These are phyloP conservation scores for Silurus lanzhouensis DNA, from an alignment of 2,797 vertebrate species.

Conservation along the genomic window DNA sequence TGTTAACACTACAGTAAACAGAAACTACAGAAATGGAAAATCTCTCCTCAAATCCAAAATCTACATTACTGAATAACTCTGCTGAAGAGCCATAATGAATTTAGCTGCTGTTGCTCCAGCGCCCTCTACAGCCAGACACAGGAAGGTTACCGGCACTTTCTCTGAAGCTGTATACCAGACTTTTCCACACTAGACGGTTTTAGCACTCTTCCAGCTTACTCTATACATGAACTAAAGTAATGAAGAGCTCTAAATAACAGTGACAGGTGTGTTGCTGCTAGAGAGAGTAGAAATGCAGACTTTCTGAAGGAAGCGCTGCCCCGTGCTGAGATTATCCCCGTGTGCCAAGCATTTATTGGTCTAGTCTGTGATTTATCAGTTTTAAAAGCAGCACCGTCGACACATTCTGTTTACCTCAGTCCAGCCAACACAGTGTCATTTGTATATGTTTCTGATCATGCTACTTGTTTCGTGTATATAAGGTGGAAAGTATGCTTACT, in stretches of 20 bases:
- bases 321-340: neutral
- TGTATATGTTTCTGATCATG: constrained; percentile 37
- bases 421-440: constrained; percentile 31
- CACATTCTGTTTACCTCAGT: constrained; percentile 29
- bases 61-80: neutral
- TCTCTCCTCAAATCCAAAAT: neutral
- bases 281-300: neutral
- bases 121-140: constrained; percentile 44
- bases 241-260: neutral
- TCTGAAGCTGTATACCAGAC: neutral
- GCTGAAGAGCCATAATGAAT: neutral
- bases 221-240: neutral
- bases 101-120: constrained; percentile 31
- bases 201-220: neutral
- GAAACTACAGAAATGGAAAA: neutral
- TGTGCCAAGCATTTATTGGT: constrained; percentile 15
- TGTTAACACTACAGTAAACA: neutral
- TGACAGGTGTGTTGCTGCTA: neutral
- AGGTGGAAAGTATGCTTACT: constrained; percentile 18
- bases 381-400: constrained; percentile 24
- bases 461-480: constrained; percentile 42
- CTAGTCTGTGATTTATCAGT: constrained; percentile 36
- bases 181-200: neutral
- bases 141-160: neutral
- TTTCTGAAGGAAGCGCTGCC: constrained; percentile 2